phyloP scores from a whole-genome alignment of 2,113 vertebrate species.

The Anarhynchus alexandrinus region DNA sequence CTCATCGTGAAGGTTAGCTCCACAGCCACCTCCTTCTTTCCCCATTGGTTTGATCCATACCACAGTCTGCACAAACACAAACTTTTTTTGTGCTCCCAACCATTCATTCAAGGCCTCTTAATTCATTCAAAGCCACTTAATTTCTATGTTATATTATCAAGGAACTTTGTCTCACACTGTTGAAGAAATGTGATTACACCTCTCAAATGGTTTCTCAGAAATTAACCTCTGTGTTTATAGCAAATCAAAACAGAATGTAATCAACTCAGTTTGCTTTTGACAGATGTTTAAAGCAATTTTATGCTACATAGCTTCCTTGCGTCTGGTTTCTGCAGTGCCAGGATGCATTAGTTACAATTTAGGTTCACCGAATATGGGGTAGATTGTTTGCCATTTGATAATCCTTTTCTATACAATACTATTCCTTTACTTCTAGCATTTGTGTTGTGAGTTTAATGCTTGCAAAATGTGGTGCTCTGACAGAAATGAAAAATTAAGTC shows the following conservation, averaged over 20 bases:
- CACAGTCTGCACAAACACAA: background rate
- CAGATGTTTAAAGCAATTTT: constrained; percentile 65
- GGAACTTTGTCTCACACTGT: constrained; percentile 15
- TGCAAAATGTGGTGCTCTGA: background rate
- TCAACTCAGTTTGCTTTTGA: constrained; percentile 58
- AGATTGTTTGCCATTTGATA: background rate
- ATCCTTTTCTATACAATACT: background rate
- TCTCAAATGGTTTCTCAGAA: constrained; percentile 16
- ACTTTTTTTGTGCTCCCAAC: background rate
- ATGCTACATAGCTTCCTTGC: constrained; percentile 23
- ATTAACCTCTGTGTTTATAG: constrained; percentile 44
- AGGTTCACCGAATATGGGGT: background rate
- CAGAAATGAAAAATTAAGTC: background rate
- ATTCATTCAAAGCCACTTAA: constrained; percentile 33
- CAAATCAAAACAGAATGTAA: constrained; percentile 50
- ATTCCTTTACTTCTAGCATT: background rate
- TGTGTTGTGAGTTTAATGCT: background rate
- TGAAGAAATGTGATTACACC: constrained; percentile 56
- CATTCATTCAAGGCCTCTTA: constrained; percentile 1
- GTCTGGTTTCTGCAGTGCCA: background rate
- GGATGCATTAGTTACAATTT: background rate
- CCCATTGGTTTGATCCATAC: background rate
- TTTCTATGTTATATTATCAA: constrained; percentile 21
- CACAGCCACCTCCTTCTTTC: background rate
- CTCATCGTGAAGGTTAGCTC: background rate